These are phyloP conservation scores for Drosophila neotestacea DNA, from an alignment of 2,888 invertebrate species.

Conservation along the genomic window DNA sequence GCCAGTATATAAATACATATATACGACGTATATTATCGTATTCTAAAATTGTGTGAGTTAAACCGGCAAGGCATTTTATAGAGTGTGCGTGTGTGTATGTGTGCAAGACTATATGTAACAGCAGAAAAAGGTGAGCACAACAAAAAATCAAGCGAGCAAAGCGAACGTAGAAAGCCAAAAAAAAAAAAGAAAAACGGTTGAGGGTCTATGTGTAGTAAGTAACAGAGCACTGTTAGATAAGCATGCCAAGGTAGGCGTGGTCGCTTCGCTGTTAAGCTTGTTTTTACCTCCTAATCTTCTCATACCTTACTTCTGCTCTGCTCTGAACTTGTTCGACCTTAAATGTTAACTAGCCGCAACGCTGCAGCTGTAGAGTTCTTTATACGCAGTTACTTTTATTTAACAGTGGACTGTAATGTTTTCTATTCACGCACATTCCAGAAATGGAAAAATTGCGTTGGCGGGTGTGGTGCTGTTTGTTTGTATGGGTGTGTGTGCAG, in stretches of 20 bases:
- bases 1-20: constrained; percentile 5
- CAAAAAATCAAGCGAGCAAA: constrained; percentile 66
- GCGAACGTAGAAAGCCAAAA: constrained; percentile 49
- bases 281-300: constrained; percentile 12
- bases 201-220: constrained; percentile 14
- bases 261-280: constrained; percentile 21
- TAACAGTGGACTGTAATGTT: constrained; percentile 7
- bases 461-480: constrained; percentile 7
- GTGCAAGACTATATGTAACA: constrained; percentile 34
- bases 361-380: background rate
- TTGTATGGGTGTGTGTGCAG: constrained; percentile 11
- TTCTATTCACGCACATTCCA: constrained; percentile 21
- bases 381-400: constrained; percentile 4
- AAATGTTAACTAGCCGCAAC: constrained; percentile 40
- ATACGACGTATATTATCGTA: constrained; percentile 31
- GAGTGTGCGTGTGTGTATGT: constrained; percentile 15
- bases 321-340: constrained; percentile 41
- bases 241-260: constrained; percentile 41
- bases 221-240: constrained; percentile 25
- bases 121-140: constrained; percentile 76
- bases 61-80: constrained; percentile 59
- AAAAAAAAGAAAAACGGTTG: constrained; percentile 20
- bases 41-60: constrained; percentile 24
- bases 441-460: constrained; percentile 1
- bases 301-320: background rate